Conservation (phyloP, 2,113 vertebrate species). For the Siniperca knerii region DNA sequence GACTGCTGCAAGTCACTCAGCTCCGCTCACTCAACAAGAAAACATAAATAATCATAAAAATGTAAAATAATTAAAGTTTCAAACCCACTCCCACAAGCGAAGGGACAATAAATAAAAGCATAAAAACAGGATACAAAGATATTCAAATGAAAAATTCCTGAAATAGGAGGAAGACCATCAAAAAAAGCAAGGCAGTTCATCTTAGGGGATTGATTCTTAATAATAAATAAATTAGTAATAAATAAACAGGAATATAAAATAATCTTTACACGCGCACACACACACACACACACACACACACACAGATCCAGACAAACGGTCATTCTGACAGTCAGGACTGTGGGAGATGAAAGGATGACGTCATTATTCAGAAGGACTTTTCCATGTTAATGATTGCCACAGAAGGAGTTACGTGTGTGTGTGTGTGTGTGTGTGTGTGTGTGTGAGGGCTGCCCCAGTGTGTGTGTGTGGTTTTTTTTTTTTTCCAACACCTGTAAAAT, state of each 20-base stretch:
- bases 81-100: too few relatives aligned
- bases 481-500: conserved; percentile 60
- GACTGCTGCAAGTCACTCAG: too few relatives aligned
- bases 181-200: neutral
- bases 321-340: conserved; percentile 7
- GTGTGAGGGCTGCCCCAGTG: neutral
- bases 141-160: too few relatives aligned
- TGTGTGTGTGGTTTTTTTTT: neutral
- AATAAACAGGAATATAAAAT: neutral
- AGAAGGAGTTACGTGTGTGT: conserved; percentile 32
- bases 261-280: neutral
- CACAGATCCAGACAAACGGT: conserved; percentile 2
- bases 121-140: too few relatives aligned
- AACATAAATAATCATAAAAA: too few relatives aligned
- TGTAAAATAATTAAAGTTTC: too few relatives aligned
- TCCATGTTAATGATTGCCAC: conserved; percentile 41
- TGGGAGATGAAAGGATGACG: conserved; percentile 10
- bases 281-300: neutral
- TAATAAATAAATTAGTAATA: neutral
- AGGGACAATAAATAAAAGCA: too few relatives aligned
- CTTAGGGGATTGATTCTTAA: neutral
- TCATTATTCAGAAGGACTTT: conserved; percentile 30
- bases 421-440: conserved; percentile 6
- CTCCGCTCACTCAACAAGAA: too few relatives aligned
- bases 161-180: neutral